Percentiles rank a stretch among this genome's conserved stretches.
Evolutionary conservation across 2,888 invertebrate genomes (phyloP).

Genomic region (Acanthosoma haemorrhoidale): DNA sequence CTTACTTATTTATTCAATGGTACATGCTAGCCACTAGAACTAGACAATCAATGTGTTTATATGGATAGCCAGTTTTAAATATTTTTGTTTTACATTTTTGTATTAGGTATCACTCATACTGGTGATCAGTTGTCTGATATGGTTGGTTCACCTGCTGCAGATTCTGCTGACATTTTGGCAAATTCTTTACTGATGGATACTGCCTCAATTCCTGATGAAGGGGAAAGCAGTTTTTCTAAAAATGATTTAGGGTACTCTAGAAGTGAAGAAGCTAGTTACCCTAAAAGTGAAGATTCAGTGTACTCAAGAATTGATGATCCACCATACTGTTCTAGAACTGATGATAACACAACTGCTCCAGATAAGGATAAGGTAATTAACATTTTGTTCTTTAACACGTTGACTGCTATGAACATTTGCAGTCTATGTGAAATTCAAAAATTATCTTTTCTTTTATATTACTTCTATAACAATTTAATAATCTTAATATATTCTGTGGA

Average conservation of each 20-base stretch:
- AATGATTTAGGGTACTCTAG: background rate
- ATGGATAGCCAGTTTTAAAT: too few species aligned
- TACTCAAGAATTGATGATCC: background rate
- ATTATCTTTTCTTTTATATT: too few species aligned
- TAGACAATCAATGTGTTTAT: too few species aligned
- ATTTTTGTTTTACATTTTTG: too few species aligned
- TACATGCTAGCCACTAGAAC: too few species aligned
- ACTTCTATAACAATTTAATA: too few species aligned
- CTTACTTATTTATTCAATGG: too few species aligned
- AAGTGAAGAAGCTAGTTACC: background rate
- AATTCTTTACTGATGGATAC: background rate
- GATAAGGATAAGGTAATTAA: conserved; percentile 2
- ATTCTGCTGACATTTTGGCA: background rate
- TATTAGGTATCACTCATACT: background rate
- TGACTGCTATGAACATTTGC: too few species aligned
- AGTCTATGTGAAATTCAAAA: too few species aligned
- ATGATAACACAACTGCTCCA: background rate
- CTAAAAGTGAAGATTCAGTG: background rate
- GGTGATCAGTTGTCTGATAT: conserved; percentile 1
- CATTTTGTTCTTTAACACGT: too few species aligned
- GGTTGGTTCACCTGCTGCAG: background rate
- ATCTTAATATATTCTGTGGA: too few species aligned
- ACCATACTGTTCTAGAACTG: background rate
- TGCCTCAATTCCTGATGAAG: background rate
- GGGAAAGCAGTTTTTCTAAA: background rate